Conservation (phyloP, 64 coral and sea anemone genomes). For the Montipora foliosa region DNA sequence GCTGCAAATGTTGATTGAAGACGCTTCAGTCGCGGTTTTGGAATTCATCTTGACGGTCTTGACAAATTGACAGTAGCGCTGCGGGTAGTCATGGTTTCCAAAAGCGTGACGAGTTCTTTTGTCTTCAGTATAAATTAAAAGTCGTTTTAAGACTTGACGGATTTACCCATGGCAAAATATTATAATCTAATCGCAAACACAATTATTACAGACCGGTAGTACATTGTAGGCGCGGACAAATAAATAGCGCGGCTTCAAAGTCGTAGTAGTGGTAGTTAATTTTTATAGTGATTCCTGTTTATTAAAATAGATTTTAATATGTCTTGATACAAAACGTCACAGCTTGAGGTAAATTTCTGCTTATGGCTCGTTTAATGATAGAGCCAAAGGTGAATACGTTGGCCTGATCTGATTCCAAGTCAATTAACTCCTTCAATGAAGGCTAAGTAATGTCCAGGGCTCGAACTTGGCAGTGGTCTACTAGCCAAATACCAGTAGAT, state of each 20-base stretch:
- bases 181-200: background rate
- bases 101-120: background rate
- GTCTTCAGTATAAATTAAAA: background rate
- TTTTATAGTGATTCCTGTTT: background rate
- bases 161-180: background rate
- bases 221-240: background rate
- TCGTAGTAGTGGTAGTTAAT: background rate
- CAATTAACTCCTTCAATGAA: conserved; percentile 1
- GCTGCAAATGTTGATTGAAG: too few species aligned
- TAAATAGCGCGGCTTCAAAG: background rate
- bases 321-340: background rate
- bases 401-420: background rate
- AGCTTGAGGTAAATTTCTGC: background rate
- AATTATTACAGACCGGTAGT: background rate
- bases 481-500: too few species aligned
- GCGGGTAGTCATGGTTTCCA: background rate
- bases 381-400: background rate
- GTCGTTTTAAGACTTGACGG: conserved; percentile 1
- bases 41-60: too few species aligned
- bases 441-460: background rate
- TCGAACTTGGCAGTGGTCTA: too few species aligned
- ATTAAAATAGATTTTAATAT: conserved; percentile 4
- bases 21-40: too few species aligned
- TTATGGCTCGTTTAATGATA: too few species aligned
- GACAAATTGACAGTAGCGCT: too few species aligned